Base-by-base conservation (phyloP, 2,113 vertebrate species). In the Daubentonia madagascariensis region DNA sequence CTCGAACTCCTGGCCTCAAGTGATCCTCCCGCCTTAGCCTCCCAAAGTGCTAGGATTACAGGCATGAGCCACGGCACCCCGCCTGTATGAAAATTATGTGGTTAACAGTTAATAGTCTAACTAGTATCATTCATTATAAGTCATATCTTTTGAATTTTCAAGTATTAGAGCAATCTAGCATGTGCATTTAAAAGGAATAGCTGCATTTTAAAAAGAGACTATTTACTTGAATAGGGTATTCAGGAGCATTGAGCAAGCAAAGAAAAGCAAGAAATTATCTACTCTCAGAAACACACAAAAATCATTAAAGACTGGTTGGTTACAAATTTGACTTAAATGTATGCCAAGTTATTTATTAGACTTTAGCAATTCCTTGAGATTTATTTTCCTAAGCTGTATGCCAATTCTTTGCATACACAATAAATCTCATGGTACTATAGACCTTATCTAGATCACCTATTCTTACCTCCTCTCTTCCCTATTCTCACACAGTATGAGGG, bases 221-320 rank as follows among this genome's bases (percentile, higher is more conserved):
- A 40, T 57, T 50, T 81, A 78, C 25, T 65, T 72, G 16, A 59
- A 67, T 5, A 70, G n/a, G 30, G 28, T 63, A 90, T 86, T 52
- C 73, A 52, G 43, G 76, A 25, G 83, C 32, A 92, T 40, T 86
- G n/a, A 89, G 37, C 45, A 93, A 85, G 50, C 45, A 89, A 57
- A 81, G n/a, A 40, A 93, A 73, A 75, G 43, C 18, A 83, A 37
- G 37, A 85, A 91, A 94, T 20, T 11, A 86, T 12, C 17, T 87
- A 76, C 28, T 91, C 67, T 94, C 45, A 87, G 45, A 79, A 88
- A 85, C 16, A 87, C 18, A 75, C 7, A 92, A 92, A 81, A 96
- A 23, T 13, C 30, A 89, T 52, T 92, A 72, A 92, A 79, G 75
- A 81, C 1, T 95, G 20, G n/a, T 35, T 85, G 23, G 23, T 73